Evolutionary conservation across 2,113 vertebrate species (phyloP).

Genomic region (Stigmatopora argus): DNA sequence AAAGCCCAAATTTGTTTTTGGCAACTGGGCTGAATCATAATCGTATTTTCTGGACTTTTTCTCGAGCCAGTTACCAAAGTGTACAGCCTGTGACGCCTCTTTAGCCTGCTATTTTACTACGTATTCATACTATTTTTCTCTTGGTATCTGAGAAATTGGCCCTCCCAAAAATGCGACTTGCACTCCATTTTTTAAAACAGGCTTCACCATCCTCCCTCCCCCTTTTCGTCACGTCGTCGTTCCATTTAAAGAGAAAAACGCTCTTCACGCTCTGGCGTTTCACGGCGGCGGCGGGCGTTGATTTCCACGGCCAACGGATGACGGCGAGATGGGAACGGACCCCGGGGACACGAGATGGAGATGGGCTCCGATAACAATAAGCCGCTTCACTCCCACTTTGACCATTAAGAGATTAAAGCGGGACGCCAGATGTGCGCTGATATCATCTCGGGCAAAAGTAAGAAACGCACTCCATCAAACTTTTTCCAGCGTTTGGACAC

Average conservation of each 20-base stretch:
- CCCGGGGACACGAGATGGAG: conserved; percentile 42
- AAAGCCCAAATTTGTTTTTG: too few species aligned
- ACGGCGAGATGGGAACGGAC: conserved; percentile 50
- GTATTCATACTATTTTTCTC: too few species aligned
- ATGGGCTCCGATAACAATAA: conserved; percentile 54
- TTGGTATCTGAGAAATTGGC: too few species aligned
- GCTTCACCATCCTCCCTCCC: too few species aligned
- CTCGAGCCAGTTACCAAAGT: too few species aligned
- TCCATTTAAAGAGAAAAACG: background rate
- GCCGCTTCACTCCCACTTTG: conserved; percentile 12
- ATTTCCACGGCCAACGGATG: conserved; percentile 56
- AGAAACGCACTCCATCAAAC: background rate
- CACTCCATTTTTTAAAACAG: too few species aligned
- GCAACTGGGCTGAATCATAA: too few species aligned
- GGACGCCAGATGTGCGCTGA: conserved; percentile 12
- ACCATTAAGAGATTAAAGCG: conserved; percentile 5
- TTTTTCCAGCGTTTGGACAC: background rate
- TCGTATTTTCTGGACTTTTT: too few species aligned
- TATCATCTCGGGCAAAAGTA: conserved; percentile 20
- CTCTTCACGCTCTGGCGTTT: background rate
- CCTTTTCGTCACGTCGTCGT: background rate
- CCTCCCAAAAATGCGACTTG: too few species aligned
- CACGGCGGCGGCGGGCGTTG: conserved; percentile 19
- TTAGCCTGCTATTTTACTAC: too few species aligned
- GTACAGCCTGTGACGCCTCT: too few species aligned